Conservation (phyloP, 2,113 vertebrate genomes). For the Sarotherodon lohbergeri region DNA sequence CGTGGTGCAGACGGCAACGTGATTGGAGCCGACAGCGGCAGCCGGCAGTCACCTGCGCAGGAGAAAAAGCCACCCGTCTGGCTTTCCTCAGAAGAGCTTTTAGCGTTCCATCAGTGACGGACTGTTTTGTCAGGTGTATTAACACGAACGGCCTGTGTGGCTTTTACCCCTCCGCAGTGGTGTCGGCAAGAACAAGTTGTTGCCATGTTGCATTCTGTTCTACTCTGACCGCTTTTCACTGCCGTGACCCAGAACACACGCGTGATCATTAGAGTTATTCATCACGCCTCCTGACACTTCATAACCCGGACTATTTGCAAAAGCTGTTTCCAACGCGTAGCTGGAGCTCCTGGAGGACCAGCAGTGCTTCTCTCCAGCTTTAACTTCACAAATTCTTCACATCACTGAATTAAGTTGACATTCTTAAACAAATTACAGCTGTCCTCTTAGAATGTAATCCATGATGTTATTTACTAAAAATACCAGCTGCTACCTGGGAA, state of each 20-base stretch:
- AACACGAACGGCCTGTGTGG: conserved; percentile 13
- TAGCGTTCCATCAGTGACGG: conserved; percentile 22
- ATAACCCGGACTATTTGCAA: not conserved
- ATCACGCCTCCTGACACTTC: conserved; percentile 12
- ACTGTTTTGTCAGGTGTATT: conserved; percentile 43
- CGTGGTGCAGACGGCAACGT: conserved; percentile 15
- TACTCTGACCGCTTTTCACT: conserved; percentile 3
- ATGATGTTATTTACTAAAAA: not conserved
- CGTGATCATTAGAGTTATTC: conserved; percentile 33
- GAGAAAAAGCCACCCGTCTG: conserved; percentile 12
- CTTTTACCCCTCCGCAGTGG: conserved; percentile 1
- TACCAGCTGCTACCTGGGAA: not conserved
- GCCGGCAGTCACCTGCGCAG: conserved; percentile 39
- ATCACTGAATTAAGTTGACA: not conserved
- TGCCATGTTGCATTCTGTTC: conserved; percentile 24
- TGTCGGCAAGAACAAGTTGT: conserved; percentile 15
- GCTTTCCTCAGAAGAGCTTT: conserved; percentile 30
- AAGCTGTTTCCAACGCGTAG: not conserved
- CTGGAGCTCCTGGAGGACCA: not conserved
- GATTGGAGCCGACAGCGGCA: conserved; percentile 55
- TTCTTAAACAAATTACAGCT: not conserved
- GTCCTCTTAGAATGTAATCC: not conserved
- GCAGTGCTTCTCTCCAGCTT: not conserved
- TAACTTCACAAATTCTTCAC: not conserved
- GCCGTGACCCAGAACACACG: conserved; percentile 28